Conservation (phyloP, 2,888 invertebrate species). For the Chrysomela aeneicollis region DNA sequence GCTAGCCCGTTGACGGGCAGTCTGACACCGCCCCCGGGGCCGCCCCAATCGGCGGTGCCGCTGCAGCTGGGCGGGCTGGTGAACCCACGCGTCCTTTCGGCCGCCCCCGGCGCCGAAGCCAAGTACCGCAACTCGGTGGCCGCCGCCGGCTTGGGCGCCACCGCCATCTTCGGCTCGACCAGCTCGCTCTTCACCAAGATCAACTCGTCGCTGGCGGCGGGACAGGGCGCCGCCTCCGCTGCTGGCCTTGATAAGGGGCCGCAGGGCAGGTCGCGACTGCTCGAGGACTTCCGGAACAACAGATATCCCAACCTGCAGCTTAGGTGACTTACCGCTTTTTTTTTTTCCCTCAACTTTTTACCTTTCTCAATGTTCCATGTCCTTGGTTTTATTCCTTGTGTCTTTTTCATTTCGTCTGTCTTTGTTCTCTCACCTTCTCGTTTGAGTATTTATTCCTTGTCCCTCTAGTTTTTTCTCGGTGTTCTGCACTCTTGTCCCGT, state of each 20-base stretch:
- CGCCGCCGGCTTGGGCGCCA: constrained; percentile 66
- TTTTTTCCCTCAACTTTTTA: not conserved
- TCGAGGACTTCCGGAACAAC: constrained; percentile 95
- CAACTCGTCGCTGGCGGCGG: constrained; percentile 54
- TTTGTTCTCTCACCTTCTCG: too few relatives aligned
- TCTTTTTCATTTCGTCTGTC: too few relatives aligned
- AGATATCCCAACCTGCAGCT: constrained; percentile 88
- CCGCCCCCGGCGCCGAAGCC: constrained; percentile 92
- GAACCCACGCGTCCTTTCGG: constrained; percentile 68
- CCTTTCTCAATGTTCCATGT: too few relatives aligned
- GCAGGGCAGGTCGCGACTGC: constrained; percentile 83
- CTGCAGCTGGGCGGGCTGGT: constrained; percentile 74
- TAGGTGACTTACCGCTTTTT: constrained; percentile 55
- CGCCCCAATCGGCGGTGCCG: constrained; percentile 58
- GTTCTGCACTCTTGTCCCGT: too few relatives aligned
- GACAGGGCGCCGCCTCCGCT: not conserved
- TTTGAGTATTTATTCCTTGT: too few relatives aligned
- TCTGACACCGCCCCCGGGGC: constrained; percentile 83
- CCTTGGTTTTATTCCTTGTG: too few relatives aligned
- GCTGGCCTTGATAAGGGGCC: constrained; percentile 62
- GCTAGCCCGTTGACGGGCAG: constrained; percentile 63
- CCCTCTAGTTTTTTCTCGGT: too few relatives aligned
- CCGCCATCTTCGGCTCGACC: constrained; percentile 80
- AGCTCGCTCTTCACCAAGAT: constrained; percentile 79
- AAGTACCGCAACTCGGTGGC: constrained; percentile 79